phyloP scores from a whole-genome alignment of 2,797 vertebrate species.

The Mycteria americana region DNA sequence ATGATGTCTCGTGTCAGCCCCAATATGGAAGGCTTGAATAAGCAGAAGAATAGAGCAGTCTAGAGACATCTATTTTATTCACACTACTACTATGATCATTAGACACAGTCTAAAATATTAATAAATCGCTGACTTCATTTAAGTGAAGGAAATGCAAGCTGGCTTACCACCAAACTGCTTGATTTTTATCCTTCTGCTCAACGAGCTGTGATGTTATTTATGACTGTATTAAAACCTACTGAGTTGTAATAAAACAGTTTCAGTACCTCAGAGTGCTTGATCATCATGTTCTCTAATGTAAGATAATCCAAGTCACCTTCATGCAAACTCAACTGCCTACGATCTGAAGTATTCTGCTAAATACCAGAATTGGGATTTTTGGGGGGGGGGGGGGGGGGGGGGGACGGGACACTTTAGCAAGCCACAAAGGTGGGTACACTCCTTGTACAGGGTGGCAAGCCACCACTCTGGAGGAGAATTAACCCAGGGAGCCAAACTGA shows the following conservation, averaged over 20 bases:
- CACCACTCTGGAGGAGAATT: background rate
- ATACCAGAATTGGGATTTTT: background rate
- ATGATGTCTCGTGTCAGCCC: constrained; percentile 13
- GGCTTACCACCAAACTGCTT: constrained; percentile 28
- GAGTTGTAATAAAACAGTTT: constrained; percentile 51
- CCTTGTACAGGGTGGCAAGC: background rate
- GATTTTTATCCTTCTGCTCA: constrained; percentile 50
- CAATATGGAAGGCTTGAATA: constrained; percentile 42
- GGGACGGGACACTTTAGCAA: background rate
- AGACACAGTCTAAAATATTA: constrained; percentile 47
- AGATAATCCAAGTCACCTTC: constrained; percentile 74
- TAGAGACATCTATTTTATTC: constrained; percentile 45
- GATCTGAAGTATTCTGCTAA: constrained; percentile 35
- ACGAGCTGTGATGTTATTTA: constrained; percentile 62
- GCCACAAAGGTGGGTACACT: background rate
- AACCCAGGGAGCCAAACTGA: background rate
- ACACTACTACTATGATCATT: constrained; percentile 30
- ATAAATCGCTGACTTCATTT: constrained; percentile 52
- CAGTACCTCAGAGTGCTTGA: constrained; percentile 23
- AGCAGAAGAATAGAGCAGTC: constrained; percentile 29
- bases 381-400: no score
- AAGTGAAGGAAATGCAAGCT: constrained; percentile 29
- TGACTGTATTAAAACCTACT: constrained; percentile 35
- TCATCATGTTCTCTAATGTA: constrained; percentile 42
- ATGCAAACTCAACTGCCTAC: constrained; percentile 32